Conservation (phyloP, 2,888 invertebrate genomes). For the Orthosia cruda region DNA sequence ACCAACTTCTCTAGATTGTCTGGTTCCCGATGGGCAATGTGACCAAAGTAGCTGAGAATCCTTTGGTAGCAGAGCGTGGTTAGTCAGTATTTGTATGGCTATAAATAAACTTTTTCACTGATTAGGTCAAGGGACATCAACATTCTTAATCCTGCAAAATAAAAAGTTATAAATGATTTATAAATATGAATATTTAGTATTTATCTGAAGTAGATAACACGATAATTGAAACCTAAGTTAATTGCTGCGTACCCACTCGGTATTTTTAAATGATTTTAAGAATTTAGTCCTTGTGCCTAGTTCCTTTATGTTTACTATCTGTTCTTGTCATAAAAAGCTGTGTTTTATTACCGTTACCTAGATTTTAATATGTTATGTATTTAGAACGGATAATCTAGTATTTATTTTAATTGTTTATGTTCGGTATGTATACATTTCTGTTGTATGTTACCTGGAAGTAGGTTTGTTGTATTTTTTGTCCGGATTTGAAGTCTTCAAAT, state of each 20-base stretch:
- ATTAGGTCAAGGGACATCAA: slow-evolving; percentile 40
- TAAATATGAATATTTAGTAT: slow-evolving; percentile 46
- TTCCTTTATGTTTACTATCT: neutral
- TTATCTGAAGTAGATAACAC: slow-evolving; percentile 45
- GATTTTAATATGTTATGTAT: slow-evolving; percentile 34
- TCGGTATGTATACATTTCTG: neutral
- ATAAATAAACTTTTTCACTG: neutral
- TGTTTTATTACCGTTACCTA: slow-evolving; percentile 8
- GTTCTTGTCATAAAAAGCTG: slow-evolving; percentile 29
- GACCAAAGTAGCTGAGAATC: no score
- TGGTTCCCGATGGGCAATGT: no score
- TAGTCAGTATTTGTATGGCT: no score
- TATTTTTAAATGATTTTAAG: slow-evolving; percentile 56
- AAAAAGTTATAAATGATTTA: slow-evolving; percentile 39
- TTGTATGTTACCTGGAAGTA: neutral
- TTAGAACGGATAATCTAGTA: slow-evolving; percentile 1
- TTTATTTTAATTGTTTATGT: slow-evolving; percentile 2
- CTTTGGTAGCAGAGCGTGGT: no score
- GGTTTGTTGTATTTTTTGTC: no score
- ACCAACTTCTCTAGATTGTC: no score
- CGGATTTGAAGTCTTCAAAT: no score
- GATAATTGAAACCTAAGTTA: slow-evolving; percentile 37
- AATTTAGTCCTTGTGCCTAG: slow-evolving; percentile 11
- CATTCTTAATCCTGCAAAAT: slow-evolving; percentile 33
- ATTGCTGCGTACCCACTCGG: slow-evolving; percentile 31